Evolutionary conservation across 2,888 invertebrate species (phyloP), one percentile per base, ranked within the genome.

Genomic region (Lycophotia porphyrea): DNA sequence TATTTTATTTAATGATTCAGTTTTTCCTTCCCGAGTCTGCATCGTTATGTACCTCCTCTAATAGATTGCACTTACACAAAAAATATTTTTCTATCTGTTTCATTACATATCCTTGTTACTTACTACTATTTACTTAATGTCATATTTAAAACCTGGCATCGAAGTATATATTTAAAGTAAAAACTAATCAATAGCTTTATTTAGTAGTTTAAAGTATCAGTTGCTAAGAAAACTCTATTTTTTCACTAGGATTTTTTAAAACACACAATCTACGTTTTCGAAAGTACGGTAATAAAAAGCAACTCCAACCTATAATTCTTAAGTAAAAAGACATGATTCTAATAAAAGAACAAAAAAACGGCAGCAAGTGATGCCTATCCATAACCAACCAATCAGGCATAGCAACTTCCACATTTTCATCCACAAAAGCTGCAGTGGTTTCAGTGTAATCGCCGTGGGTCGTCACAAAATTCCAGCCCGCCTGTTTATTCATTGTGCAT

Each of bases 401-500:
- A 71, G 80, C 74, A 82, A 83, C 84, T 84, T 85, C 72, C 81
- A 81, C 80, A 84, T 80, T 85, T 84, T 80, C 75, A 75, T 52
- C 76, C 73, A 64, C 75, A 83, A 83, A 85, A 78, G 75, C 76
- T 85, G 83, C 61, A 65, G 67, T 76, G 77, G 80, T 84, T 87
- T 87, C 64, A 82, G 74, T 66, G 80, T 81, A 85, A 87, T 82
- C 80, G 52, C 76, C 71, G 79, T 74, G 74, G 77, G 71, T 85
- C 80, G 86, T 90, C 87, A 88, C 88, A 89, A 87, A 89, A 89
- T 88, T 87, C 88, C 87, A 87, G 87, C 69, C 84, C 84, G 85
- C 84, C 88, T 89, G 89, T 91, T 91, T 91, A 91, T 91, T 90
- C 88, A 87, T 86, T 89, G 89, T 92, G 92, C 90, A 91, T 91